Evolutionary conservation across 2,797 vertebrate genomes (phyloP).

Genomic region (Chelon auratus): DNA sequence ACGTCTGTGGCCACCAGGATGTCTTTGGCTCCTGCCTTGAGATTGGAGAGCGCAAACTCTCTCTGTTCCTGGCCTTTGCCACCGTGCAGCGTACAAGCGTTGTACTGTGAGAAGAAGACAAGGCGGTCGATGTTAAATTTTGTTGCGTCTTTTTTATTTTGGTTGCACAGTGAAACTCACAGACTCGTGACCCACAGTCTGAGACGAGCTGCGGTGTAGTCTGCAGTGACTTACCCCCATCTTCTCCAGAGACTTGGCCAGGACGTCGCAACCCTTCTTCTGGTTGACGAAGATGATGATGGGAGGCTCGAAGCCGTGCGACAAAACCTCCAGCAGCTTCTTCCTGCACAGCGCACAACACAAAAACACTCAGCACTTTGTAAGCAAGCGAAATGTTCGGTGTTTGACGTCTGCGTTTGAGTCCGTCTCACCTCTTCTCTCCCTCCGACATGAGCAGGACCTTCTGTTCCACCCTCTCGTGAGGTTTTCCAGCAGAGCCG

Average conservation of each 20-base stretch:
- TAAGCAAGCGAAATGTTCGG: accelerated
- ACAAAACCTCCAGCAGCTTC: conserved; percentile 94
- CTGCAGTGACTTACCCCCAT: conserved; percentile 90
- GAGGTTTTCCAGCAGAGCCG: conserved; percentile 97
- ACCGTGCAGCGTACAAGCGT: conserved; percentile 96
- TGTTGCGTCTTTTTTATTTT: too few relatives aligned
- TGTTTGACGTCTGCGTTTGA: background rate
- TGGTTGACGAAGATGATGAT: conserved; percentile 99
- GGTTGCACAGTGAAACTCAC: too few relatives aligned
- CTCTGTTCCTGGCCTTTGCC: conserved; percentile 99
- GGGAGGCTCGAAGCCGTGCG: conserved; percentile 95
- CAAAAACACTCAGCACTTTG: conserved; percentile 27
- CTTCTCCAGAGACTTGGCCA: conserved; percentile 99
- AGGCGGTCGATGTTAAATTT: background rate
- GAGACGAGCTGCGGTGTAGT: background rate
- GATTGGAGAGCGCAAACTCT: conserved; percentile 97
- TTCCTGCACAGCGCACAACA: conserved; percentile 84
- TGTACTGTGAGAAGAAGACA: conserved; percentile 86
- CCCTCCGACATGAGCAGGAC: conserved; percentile 97
- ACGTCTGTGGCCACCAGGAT: conserved; percentile 99
- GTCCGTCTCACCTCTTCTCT: conserved; percentile 90
- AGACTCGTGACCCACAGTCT: too few relatives aligned
- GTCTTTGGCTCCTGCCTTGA: conserved; percentile 98
- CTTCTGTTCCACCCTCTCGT: conserved; percentile 97
- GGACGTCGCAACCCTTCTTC: conserved; percentile 97